These are phyloP conservation scores for Tachuris rubrigastra DNA, from an alignment of 2,113 vertebrate genomes.

Conservation along the genomic window DNA sequence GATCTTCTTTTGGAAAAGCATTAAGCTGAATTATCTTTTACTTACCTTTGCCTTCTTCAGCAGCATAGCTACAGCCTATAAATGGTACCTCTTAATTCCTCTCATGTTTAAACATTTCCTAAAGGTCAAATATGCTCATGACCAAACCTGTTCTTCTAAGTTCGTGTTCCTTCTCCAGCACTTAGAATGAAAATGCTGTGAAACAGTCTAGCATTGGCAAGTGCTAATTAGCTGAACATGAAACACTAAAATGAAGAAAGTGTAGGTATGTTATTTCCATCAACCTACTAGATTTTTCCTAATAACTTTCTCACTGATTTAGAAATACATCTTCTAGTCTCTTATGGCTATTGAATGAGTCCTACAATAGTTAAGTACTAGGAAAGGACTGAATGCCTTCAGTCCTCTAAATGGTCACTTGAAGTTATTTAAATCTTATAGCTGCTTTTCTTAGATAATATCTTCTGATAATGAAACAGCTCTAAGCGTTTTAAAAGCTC, in stretches of 20 bases:
- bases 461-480: neutral
- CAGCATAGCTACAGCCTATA: neutral
- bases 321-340: neutral
- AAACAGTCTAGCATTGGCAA: neutral
- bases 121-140: neutral
- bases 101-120: neutral
- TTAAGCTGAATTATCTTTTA: neutral
- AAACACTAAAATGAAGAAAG: neutral
- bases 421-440: conserved; percentile 12
- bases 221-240: neutral
- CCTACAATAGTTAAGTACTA: neutral
- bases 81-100: neutral
- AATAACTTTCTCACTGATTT: neutral
- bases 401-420: neutral
- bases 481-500: neutral
- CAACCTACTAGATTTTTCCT: neutral
- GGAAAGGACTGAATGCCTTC: neutral
- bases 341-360: neutral
- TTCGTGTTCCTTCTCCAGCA: neutral
- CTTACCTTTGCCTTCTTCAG: neutral
- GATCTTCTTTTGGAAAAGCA: neutral
- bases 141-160: neutral
- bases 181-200: neutral
- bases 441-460: neutral
- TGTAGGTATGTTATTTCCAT: neutral